Conservation (phyloP, 2,113 vertebrate genomes). For the Chaetops frenatus region DNA sequence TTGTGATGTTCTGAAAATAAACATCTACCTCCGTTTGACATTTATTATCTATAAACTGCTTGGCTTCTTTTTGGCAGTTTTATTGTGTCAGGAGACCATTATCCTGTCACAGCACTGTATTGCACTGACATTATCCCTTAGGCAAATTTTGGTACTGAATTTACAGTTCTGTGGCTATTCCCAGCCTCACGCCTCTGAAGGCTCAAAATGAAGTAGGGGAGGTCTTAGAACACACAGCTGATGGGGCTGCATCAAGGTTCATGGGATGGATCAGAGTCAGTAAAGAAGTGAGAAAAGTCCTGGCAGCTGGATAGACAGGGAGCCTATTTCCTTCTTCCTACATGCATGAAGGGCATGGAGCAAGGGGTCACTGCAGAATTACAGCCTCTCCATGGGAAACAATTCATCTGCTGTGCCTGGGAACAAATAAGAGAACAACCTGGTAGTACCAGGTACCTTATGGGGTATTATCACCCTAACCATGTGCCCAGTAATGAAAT, state of each 20-base stretch:
- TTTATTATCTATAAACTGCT: slow-evolving; percentile 47
- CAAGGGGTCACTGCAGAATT: background rate
- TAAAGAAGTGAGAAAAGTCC: background rate
- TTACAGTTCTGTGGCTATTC: background rate
- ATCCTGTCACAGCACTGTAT: slow-evolving; percentile 13
- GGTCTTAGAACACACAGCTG: background rate
- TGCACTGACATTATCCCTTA: slow-evolving; percentile 36
- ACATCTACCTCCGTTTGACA: background rate
- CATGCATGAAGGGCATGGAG: background rate
- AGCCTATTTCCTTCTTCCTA: background rate
- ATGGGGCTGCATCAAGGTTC: background rate
- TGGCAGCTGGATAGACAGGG: background rate
- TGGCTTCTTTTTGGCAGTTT: slow-evolving; percentile 45
- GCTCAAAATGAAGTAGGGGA: background rate
- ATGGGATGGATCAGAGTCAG: too few relatives aligned
- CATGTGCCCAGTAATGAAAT: background rate
- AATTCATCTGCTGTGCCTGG: background rate
- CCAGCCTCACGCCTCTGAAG: background rate
- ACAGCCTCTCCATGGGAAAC: background rate
- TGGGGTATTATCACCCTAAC: background rate
- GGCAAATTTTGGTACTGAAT: slow-evolving; percentile 34
- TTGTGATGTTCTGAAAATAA: slow-evolving; percentile 39
- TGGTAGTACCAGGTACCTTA: background rate
- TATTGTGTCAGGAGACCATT: slow-evolving; percentile 40
- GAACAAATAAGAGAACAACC: background rate